Base-by-base conservation (phyloP, 2,888 invertebrate genomes). In the Scaptomyza tumidula region DNA sequence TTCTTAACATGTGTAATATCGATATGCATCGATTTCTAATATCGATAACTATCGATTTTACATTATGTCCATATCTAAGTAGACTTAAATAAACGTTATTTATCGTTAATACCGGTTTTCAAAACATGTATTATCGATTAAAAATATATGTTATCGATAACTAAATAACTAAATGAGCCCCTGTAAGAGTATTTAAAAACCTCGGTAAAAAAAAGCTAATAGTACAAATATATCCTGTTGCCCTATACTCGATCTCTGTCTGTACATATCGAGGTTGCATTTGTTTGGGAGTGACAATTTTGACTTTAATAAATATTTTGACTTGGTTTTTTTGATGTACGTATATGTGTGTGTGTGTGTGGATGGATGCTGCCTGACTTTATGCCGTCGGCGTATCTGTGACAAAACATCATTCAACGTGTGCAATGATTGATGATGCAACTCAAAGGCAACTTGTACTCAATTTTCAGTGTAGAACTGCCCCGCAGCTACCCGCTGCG, bases 281-380 rank as follows among this genome's bases (percentile, higher is more conserved):
- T 13, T 46, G 35, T 6, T 50, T 55, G 44, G 49, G 56, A 69
- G 68, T 77, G 86, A 87, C 88, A 82, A 86, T 86, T 89, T 86
- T 74, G 89, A 89, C 88, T 87, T 89, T 86, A 85, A 89, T 89
- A 89, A 86, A 86, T 86, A 86, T 86, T 86, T 86, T 86, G 85
- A 86, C 89, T 89, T 78, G 80, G 31, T 44, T 63, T 81, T 69
- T 66, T 49, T 44, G 61, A 44, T 60, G 57, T 33, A 58, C 44
- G 44, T 45, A 4, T 64, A 44, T 60, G 57, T 33, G 58, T 46
- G 44, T 45, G 6, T 14, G 46, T 45, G 44, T 55, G 58, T 39
- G 64, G 50, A 49, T 56, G 52, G 59, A 27, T 63, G 58, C 24
- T 57, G 58, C 31, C 31, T 63, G 62, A n/a, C 50, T 62, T 64